Base-by-base conservation (phyloP, 1,140 invertebrate genomes). In the Latrodectus geometricus region DNA sequence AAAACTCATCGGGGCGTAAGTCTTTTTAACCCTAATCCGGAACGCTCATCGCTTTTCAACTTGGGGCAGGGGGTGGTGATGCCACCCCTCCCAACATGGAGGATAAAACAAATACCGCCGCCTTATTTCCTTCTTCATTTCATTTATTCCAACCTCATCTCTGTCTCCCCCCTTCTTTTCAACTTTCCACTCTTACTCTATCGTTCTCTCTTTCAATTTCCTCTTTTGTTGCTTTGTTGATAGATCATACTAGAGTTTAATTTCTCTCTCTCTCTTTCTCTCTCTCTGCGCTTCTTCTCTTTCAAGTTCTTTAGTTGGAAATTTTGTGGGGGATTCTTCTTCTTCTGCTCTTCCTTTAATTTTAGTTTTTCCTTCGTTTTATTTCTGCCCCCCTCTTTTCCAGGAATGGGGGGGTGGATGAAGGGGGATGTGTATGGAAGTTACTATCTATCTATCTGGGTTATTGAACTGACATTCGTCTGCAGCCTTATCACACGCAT, bases 1-100 rank as follows among this genome's bases (percentile, higher is more conserved):
- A 85, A 85, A 85, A 85, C 74, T 85, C 83, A 77, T 85, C 56
- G 65, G 66, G 73, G 74, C 83, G 83, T 85, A 85, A 85, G 83
- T 85, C 83, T 85, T 85, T 85, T 85, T 85, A 85, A 85, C 83
- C 83, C 83, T 85, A 85, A 85, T 85, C 83, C 83, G 69, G 74
- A 85, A 56, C 83, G 83, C 74, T 85, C 83, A 85, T 85, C 83
- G 83, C 83, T 77, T 85, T 73, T 85, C 83, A 85, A 85, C 83
- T 75, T 68, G 17, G 69, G 56, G 1, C n/a, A 17, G 50, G 73
- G 50, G 50, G 8, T 35, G 74, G 61, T 20, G 15, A 70, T 65
- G 21, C 61, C 8, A 15, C 54, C 48, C 49, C 50, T 65, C 61
- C 61, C 75, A 15, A 69, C 75, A 85, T 85, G 83, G 75, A 48